phyloP scores from a whole-genome alignment of 2,888 invertebrate genomes.

The Lottia gigantea region DNA sequence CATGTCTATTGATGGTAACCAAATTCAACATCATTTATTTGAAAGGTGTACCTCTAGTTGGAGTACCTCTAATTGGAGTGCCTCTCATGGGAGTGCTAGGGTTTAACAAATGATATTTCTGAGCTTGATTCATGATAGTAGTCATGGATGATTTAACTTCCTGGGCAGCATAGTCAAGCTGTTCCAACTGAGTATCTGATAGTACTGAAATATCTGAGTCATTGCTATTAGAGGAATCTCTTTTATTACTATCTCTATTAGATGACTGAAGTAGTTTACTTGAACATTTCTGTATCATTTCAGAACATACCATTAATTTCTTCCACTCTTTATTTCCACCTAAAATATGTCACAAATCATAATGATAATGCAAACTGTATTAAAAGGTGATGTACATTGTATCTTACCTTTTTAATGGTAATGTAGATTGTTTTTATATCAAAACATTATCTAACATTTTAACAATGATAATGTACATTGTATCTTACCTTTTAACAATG shows the following conservation, averaged over 20 bases:
- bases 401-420: too few species aligned
- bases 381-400: too few species aligned
- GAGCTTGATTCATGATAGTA: conserved; percentile 37
- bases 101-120: conserved; percentile 29
- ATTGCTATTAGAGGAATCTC: conserved; percentile 12
- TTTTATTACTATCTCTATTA: neutral
- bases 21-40: too few species aligned
- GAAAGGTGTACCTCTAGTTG: neutral
- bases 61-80: neutral
- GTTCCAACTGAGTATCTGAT: conserved; percentile 48
- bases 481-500: too few species aligned
- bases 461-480: too few species aligned
- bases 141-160: conserved; percentile 39
- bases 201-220: conserved; percentile 39
- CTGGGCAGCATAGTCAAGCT: conserved; percentile 41
- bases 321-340: neutral
- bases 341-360: neutral
- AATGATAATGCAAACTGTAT: too few species aligned
- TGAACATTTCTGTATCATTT: conserved; percentile 47
- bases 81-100: conserved; percentile 28
- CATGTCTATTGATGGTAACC: too few species aligned
- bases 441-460: too few species aligned
- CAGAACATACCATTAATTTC: conserved; percentile 35
- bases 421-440: too few species aligned
- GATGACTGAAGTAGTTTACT: conserved; percentile 37